Percentiles rank a stretch among this genome's conserved stretches.
These are phyloP conservation scores for Nothoprocta perdicaria DNA, from an alignment of 2,113 vertebrate species.

Conservation along the genomic window DNA sequence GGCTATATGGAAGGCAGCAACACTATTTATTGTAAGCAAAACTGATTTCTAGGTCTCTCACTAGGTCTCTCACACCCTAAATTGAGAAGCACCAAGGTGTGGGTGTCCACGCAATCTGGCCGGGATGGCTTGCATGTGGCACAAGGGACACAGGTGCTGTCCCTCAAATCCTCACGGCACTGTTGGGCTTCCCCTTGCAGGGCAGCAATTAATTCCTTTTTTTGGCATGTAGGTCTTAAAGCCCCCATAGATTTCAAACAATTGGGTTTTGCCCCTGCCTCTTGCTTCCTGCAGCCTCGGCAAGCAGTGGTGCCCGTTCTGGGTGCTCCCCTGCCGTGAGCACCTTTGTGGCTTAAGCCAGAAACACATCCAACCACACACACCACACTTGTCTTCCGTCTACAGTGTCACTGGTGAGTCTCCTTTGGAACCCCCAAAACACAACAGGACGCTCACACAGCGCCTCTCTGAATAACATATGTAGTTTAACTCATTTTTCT, in stretches of 20 bases:
- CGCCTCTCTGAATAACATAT: not conserved
- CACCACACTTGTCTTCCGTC: not conserved
- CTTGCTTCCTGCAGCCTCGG: not conserved
- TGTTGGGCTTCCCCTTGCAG: not conserved
- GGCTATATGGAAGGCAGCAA: constrained; percentile 8
- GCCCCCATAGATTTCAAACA: not conserved
- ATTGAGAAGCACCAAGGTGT: not conserved
- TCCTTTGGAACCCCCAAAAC: not conserved
- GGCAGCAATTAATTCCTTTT: not conserved
- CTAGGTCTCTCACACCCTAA: not conserved
- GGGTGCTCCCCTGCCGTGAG: not conserved
- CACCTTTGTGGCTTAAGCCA: not conserved
- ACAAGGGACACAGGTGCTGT: not conserved
- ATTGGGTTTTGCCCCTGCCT: not conserved
- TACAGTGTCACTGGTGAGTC: not conserved
- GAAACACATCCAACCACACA: not conserved
- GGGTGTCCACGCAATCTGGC: not conserved
- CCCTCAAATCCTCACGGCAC: not conserved
- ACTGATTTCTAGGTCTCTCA: constrained; percentile 3
- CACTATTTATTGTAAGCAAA: constrained; percentile 11
- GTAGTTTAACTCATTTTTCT: not conserved
- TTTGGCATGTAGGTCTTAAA: not conserved
- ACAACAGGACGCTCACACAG: not conserved
- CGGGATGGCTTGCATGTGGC: not conserved
- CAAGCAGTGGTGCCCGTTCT: not conserved